Conservation (phyloP, 2,113 vertebrate genomes). For the Passer domesticus region DNA sequence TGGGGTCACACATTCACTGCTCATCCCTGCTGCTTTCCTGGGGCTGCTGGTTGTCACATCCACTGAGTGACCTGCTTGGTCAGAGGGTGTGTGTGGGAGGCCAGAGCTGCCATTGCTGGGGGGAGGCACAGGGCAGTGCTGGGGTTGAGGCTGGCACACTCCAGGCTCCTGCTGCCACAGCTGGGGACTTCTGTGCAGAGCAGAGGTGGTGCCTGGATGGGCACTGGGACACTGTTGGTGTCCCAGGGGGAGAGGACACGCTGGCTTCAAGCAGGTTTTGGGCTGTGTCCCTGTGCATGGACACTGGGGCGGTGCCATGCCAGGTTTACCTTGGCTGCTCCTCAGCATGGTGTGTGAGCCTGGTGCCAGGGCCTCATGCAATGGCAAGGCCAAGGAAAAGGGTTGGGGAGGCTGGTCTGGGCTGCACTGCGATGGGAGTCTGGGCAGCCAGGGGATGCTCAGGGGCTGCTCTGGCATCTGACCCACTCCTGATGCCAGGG, state of each 20-base stretch:
- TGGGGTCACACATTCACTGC: not conserved
- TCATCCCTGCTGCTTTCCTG: not conserved
- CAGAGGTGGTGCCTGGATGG: not conserved
- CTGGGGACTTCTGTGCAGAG: fast-evolving
- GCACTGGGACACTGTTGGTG: no score
- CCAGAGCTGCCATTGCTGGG: fast-evolving
- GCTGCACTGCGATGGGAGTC: not conserved
- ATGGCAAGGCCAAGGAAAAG: not conserved
- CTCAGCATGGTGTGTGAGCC: not conserved
- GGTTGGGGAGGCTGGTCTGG: not conserved
- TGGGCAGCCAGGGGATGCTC: not conserved
- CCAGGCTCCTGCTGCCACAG: not conserved
- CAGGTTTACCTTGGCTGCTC: not conserved
- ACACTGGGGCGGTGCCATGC: fast-evolving
- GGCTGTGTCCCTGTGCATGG: not conserved
- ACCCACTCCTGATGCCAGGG: fast-evolving
- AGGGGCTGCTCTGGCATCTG: not conserved
- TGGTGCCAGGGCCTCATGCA: not conserved
- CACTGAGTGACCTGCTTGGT: fast-evolving
- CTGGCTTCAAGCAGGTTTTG: not conserved
- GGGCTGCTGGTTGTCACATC: not conserved
- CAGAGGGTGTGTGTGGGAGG: not conserved
- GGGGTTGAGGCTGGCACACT: not conserved
- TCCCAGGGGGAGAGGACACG: fast-evolving
- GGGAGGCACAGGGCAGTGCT: not conserved